Evolutionary conservation across 1,140 invertebrate genomes (phyloP).

Genomic region (Aphaenogaster ashmeadi): DNA sequence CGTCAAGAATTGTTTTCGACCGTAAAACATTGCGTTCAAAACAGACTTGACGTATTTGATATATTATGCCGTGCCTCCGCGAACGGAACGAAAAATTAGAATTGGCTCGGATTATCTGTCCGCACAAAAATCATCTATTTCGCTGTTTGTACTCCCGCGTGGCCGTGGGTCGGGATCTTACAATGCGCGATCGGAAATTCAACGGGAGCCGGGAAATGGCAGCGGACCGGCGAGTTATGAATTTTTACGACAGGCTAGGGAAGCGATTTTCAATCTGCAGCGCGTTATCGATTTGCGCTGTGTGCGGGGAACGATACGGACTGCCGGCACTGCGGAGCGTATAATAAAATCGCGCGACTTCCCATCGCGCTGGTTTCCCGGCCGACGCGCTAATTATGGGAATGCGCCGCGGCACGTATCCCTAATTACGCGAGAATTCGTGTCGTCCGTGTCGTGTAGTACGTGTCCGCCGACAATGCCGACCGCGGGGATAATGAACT

Average conservation of each 20-base stretch:
- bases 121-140: background rate
- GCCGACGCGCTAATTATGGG: constrained; percentile 56
- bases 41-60: background rate
- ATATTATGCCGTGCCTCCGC: background rate
- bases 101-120: constrained; percentile 2
- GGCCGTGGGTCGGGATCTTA: constrained; percentile 21
- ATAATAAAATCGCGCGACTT: constrained; percentile 42
- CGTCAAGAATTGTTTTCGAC: background rate
- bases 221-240: constrained; percentile 28
- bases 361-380: background rate
- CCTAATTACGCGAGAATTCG: constrained; percentile 59
- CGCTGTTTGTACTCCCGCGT: background rate
- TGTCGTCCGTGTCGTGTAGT: constrained; percentile 49
- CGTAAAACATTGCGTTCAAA: constrained; percentile 9
- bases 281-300: constrained; percentile 55
- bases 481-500: constrained; percentile 54
- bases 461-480: constrained; percentile 34
- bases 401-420: constrained; percentile 44
- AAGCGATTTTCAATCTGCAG: constrained; percentile 59
- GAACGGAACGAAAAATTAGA: constrained; percentile 8
- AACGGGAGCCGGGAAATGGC: background rate
- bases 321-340: background rate
- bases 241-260: constrained; percentile 42
- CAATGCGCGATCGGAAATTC: constrained; percentile 38
- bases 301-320: constrained; percentile 6